phyloP scores from a whole-genome alignment of 2,113 vertebrate genomes.

The Emydura subglobosa region DNA sequence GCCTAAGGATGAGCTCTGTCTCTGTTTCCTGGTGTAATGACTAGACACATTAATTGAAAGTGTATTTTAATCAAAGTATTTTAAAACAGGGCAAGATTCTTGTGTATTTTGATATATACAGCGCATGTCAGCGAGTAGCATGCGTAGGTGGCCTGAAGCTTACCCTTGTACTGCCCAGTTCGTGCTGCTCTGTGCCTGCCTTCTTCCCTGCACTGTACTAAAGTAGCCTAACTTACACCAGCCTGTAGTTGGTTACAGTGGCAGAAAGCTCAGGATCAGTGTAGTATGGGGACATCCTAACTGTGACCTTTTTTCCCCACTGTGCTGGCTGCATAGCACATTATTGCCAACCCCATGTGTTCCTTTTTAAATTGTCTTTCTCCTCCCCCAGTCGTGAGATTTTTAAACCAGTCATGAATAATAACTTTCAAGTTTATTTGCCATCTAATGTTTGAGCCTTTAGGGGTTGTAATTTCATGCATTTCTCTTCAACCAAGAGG shows the following conservation, averaged over 20 bases:
- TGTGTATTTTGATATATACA: not conserved
- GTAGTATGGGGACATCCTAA: not conserved
- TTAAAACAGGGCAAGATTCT: not conserved
- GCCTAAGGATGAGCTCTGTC: not conserved
- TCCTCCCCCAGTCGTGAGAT: not conserved
- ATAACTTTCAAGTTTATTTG: not conserved
- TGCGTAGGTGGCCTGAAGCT: not conserved
- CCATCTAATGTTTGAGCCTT: not conserved
- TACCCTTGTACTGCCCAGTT: fast-evolving
- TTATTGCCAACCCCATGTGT: not conserved
- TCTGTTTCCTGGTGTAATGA: not conserved
- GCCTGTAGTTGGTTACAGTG: not conserved
- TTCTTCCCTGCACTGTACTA: fast-evolving
- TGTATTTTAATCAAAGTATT: not conserved
- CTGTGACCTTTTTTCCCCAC: not conserved
- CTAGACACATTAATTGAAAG: not conserved
- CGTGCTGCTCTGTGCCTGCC: not conserved
- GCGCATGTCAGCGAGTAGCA: not conserved
- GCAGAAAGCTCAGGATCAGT: not conserved
- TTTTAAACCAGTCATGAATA: not conserved
- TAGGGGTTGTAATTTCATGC: not conserved
- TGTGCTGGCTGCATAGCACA: not conserved
- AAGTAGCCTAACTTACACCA: not conserved
- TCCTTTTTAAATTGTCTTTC: not conserved
- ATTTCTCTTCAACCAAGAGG: not conserved